Evolutionary conservation across 1,140 invertebrate species (phyloP), one percentile per base, ranked within the genome.

Genomic region (Calliphora vicina): DNA sequence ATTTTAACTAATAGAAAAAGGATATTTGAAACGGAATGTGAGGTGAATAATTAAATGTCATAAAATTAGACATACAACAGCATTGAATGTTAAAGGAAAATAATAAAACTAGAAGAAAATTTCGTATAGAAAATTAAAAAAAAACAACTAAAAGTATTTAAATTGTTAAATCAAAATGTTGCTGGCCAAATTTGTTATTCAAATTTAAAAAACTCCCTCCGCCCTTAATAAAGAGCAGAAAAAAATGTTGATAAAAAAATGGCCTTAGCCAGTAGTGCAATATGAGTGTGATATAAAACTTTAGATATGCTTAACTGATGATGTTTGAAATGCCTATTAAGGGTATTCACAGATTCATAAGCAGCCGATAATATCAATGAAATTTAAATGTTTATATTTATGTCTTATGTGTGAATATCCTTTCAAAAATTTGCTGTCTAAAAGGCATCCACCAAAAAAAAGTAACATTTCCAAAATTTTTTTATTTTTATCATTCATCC

Each of bases 11-110:
- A 67, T 67, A 67, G 61, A 67, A 67, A 67, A 67, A 67, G 61
- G 61, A 67, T 67, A 67, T 67, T 67, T 23, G 61, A 67, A 67
- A 67, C 61, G 61, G 61, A 67, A 67, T 67, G 61, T 67, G 50
- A 61, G 50, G 50, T 61, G 20, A 67, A 67, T 67, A 67, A 67
- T 67, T 67, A 67, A 67, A 67, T 23, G 61, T 67, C 61, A 67
- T 67, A 67, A 23, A 67, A 67, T 67, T 67, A 67, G 61, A 23
- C 15, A 67, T n/a, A n/a, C 50, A 57, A 57, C n/a, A 15, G 12
- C 13, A 57, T 4, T 67, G 10, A 67, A 67, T 67, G 20, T 67
- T 35, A 17, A 50, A 50, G 4, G 45, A 50, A 50, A 50, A 2
- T n/a, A n/a, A n/a, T n/a, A n/a, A 17, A 50, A 50, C 1, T 50